phyloP scores from a whole-genome alignment of 1,140 invertebrate genomes.

The Hydropsyche tenuis region DNA sequence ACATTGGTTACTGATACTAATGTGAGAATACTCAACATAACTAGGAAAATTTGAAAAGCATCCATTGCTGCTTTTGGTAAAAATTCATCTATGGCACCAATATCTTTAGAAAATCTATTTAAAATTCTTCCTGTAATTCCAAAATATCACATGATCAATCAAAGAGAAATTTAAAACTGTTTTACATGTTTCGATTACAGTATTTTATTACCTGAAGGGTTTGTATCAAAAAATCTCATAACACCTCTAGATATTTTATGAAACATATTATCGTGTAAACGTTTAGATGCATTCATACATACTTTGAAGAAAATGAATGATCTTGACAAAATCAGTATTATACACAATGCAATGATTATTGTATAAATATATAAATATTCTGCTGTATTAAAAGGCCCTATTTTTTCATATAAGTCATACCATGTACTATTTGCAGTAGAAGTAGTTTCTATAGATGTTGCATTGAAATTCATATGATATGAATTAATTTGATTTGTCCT shows the following conservation, averaged over 20 bases:
- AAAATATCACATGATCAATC: slow-evolving; percentile 7
- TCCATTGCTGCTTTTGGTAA: slow-evolving; percentile 76
- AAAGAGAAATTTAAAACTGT: not conserved
- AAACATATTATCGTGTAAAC: slow-evolving; percentile 87
- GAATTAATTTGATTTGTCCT: slow-evolving; percentile 7
- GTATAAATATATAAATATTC: slow-evolving; percentile 61
- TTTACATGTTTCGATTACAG: not conserved
- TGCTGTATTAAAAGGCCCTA: slow-evolving; percentile 57
- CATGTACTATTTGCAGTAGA: not conserved
- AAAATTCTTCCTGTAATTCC: slow-evolving; percentile 64
- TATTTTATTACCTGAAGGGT: slow-evolving; percentile 70
- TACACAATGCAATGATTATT: slow-evolving; percentile 57
- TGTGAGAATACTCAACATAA: slow-evolving; percentile 66
- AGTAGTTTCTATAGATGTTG: not conserved
- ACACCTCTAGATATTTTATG: slow-evolving; percentile 73
- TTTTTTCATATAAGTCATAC: slow-evolving; percentile 54
- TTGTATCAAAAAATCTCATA: slow-evolving; percentile 87
- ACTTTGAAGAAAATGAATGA: slow-evolving; percentile 78
- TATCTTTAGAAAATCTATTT: slow-evolving; percentile 82
- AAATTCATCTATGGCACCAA: slow-evolving; percentile 81
- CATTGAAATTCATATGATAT: not conserved
- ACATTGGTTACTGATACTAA: slow-evolving; percentile 75
- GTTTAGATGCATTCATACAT: slow-evolving; percentile 80
- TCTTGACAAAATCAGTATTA: slow-evolving; percentile 65
- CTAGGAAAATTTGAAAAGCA: slow-evolving; percentile 53